Evolutionary conservation across 2,113 vertebrate genomes (phyloP).

Genomic region (Labeo rohita): DNA sequence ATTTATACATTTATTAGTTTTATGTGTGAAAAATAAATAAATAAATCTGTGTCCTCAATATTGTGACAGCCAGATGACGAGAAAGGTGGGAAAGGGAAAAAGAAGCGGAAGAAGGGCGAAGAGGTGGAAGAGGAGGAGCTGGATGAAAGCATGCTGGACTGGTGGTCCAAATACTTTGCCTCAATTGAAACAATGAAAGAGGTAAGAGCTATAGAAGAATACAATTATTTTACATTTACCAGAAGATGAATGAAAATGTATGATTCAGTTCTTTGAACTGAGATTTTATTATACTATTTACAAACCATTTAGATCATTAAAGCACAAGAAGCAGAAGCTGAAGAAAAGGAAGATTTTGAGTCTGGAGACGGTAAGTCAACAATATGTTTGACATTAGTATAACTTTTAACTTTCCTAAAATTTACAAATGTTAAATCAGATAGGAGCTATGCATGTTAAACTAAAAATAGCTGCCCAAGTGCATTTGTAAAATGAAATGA

Average conservation of each 20-base stretch:
- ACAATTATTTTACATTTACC: neutral
- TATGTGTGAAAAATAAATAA: neutral
- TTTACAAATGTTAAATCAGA: too few species aligned
- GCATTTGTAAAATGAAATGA: too few species aligned
- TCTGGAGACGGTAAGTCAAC: slow-evolving; percentile 70
- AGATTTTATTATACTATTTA: slow-evolving; percentile 20
- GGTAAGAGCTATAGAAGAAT: slow-evolving; percentile 69
- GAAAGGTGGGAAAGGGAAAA: slow-evolving; percentile 83
- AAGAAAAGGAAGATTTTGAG: slow-evolving; percentile 95
- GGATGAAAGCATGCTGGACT: slow-evolving; percentile 93
- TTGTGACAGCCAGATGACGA: slow-evolving; percentile 74
- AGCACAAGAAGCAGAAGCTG: slow-evolving; percentile 89
- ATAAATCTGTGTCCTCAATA: slow-evolving; percentile 19
- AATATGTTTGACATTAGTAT: neutral
- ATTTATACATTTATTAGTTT: neutral
- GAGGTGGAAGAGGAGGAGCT: slow-evolving; percentile 89
- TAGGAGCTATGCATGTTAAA: too few species aligned
- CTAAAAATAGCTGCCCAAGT: too few species aligned
- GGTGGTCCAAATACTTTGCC: slow-evolving; percentile 99
- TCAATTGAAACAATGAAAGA: slow-evolving; percentile 96
- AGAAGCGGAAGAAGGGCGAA: slow-evolving; percentile 85
- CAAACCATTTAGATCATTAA: slow-evolving; percentile 79
- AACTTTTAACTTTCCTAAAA: too few species aligned
- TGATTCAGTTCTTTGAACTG: neutral
- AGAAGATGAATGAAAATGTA: neutral